phyloP scores from a whole-genome alignment of 2,113 vertebrate genomes.

The Puma concolor region DNA sequence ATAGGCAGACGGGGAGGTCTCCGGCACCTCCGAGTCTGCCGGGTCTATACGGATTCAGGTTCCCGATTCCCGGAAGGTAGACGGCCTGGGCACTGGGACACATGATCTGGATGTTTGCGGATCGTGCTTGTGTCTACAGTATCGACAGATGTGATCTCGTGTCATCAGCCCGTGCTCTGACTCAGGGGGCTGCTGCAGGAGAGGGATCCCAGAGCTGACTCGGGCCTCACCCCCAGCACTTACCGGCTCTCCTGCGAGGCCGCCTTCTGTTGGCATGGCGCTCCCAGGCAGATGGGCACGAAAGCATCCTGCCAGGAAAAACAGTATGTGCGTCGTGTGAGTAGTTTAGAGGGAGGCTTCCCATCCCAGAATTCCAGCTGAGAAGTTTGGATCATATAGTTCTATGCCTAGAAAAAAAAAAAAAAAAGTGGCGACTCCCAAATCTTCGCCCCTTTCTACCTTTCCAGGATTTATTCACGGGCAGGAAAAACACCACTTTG shows the following conservation, averaged over 20 bases:
- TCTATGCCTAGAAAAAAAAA: neutral
- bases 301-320: slow-evolving; percentile 23
- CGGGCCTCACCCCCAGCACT: neutral
- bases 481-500: neutral
- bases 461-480: slow-evolving; percentile 12
- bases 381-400: neutral
- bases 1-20: neutral
- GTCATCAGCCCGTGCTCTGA: neutral
- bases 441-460: neutral
- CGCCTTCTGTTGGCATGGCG: neutral
- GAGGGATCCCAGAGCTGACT: neutral
- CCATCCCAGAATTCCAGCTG: neutral
- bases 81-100: too few relatives aligned
- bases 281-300: neutral
- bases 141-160: neutral
- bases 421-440: neutral
- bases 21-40: neutral
- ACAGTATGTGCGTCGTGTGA: neutral
- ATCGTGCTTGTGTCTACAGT: neutral
- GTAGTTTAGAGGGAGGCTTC: neutral
- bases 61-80: neutral
- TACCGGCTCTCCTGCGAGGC: neutral
- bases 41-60: neutral
- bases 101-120: neutral
- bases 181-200: neutral